phyloP scores from a whole-genome alignment of 2,113 vertebrate genomes.

The Rhagologus leucostigma region DNA sequence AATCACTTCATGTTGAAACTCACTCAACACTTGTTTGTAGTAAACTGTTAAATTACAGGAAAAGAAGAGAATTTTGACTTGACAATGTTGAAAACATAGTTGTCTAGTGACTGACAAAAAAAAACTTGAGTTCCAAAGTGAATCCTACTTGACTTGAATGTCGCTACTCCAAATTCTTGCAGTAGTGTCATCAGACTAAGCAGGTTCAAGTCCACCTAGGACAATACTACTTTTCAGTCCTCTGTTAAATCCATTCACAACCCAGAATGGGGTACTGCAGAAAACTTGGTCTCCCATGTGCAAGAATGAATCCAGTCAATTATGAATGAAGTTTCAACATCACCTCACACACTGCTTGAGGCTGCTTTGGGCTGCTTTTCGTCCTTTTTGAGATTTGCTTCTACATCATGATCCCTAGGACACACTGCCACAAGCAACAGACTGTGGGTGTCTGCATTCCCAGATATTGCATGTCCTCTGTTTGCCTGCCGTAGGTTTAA shows the following conservation, averaged over 20 bases:
- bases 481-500: neutral
- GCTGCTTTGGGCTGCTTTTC: neutral
- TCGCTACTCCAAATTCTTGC: neutral
- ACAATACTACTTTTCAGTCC: neutral
- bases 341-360: neutral
- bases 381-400: neutral
- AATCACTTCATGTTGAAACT: neutral
- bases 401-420: neutral
- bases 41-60: neutral
- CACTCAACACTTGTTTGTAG: neutral
- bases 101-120: neutral
- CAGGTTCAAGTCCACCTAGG: neutral
- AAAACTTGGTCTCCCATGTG: neutral
- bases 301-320: neutral
- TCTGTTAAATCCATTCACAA: neutral
- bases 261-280: fast-evolving
- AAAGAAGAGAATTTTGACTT: neutral
- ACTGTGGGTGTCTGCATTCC: neutral
- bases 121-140: neutral
- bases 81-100: neutral
- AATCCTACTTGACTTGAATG: neutral
- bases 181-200: neutral
- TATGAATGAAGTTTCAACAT: neutral
- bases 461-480: fast-evolving
- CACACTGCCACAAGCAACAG: neutral